Base-by-base conservation (phyloP, 2,888 invertebrate genomes). In the Metacarcinus magister region DNA sequence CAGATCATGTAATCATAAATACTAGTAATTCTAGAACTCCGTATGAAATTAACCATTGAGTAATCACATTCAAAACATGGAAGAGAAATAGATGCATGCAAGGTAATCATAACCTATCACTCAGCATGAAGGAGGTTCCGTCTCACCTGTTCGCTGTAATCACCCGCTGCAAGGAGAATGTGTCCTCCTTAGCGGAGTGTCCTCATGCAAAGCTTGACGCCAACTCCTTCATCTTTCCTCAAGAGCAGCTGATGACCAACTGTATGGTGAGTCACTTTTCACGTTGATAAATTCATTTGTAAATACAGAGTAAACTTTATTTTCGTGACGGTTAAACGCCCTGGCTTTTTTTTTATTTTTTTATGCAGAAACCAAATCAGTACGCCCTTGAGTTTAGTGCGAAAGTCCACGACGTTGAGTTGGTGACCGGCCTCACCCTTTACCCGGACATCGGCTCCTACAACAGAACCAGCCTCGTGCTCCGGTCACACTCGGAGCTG, bases 401-500 rank as follows among this genome's bases (percentile, higher is more conserved):
- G 13, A 96, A 96, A 39, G 97, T 96, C 8, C 90, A 94, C 8
- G 97, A 97, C 67, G 96, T 97, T 19, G 97, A 97, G 75, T 19
- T 96, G 13, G 96, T 91, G 19, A 96, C 97, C 0, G 97, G 97
- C 0, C 75, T 97, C 2, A 95, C 93, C 8, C 87, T 97, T 54
- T 96, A 75, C 95, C 94, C 95, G 0, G 91, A 94, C 44, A 46
- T 96, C 43, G 92, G 96, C 32, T 54, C 82, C 82, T 16, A 46
- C 4, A 89, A 95, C 95, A 60, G 97, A n/a, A 93, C 93, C 67
- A 32, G 54, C 5, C 93, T 93, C 60, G 32, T 67, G 19, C 67
- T 93, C 39, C 54, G 67, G 39, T 60, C 60, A 39, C 93, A 93
- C 39, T 54, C 54, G 1, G 39, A 93, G 19, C 28, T 93, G 13